Conservation (phyloP, 2,797 vertebrate species). For the Paguma larvata region DNA sequence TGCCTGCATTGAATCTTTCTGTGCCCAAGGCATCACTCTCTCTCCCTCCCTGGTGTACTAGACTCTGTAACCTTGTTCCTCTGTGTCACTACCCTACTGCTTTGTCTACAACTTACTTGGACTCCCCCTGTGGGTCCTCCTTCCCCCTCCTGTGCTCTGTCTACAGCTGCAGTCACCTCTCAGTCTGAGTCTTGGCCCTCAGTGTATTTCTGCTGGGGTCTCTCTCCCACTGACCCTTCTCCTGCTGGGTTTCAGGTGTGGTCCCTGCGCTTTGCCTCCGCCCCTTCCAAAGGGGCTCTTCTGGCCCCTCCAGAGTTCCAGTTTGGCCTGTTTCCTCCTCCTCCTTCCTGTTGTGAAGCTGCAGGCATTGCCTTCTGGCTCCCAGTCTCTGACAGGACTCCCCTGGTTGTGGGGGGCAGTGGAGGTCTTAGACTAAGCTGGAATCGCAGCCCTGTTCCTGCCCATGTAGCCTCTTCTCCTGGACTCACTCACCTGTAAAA, state of each 20-base stretch:
- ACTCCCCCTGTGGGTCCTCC: background rate
- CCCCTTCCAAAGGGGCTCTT: background rate
- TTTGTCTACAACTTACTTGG: background rate
- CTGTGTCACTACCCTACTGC: rapidly evolving
- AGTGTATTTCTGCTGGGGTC: background rate
- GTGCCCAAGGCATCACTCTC: too few relatives aligned
- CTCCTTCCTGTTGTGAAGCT: background rate
- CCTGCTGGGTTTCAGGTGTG: background rate
- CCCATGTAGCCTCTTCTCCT: background rate
- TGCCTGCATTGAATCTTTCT: background rate
- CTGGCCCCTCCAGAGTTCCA: background rate
- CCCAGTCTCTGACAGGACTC: background rate
- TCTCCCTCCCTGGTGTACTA: too few relatives aligned
- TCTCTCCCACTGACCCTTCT: background rate
- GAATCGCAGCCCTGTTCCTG: background rate
- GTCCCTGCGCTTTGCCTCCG: background rate
- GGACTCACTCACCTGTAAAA: background rate
- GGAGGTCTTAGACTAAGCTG: background rate
- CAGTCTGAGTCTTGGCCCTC: rapidly evolving
- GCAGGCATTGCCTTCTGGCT: background rate
- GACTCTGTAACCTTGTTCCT: background rate
- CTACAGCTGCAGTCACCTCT: too few relatives aligned
- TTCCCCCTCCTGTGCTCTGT: background rate
- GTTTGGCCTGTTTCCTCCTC: too few relatives aligned
- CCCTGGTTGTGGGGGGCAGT: background rate